Conservation (phyloP, 2,113 vertebrate species). For the Malurus alboscapulatus region DNA sequence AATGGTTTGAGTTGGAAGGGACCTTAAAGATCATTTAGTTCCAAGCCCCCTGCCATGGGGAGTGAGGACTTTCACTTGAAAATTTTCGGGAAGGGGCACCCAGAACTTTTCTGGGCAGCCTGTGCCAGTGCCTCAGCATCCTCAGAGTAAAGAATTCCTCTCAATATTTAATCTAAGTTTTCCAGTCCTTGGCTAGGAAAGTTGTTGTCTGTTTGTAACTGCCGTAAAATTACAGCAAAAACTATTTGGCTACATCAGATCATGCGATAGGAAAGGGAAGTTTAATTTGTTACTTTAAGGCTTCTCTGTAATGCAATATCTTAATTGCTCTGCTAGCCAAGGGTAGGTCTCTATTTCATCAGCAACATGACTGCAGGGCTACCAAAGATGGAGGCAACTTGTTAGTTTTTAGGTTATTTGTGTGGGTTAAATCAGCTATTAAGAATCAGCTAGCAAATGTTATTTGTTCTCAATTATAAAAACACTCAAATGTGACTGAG, state of each 20-base stretch:
- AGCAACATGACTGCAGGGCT: accelerated
- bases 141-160: not conserved
- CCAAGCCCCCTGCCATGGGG: not conserved
- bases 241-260: not conserved
- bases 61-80: not conserved
- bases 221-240: not conserved
- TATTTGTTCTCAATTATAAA: not conserved
- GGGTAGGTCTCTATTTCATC: not conserved
- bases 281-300: not conserved
- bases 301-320: not conserved
- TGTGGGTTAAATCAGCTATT: not conserved
- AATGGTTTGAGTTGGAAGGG: not conserved
- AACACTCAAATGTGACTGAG: not conserved
- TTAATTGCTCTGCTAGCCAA: not conserved
- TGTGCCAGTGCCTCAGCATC: not conserved
- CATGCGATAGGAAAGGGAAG: not conserved
- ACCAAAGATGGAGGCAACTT: not conserved
- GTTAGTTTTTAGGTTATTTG: not conserved
- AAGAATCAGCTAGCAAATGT: not conserved
- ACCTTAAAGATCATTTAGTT: not conserved
- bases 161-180: not conserved
- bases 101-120: not conserved
- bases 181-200: not conserved
- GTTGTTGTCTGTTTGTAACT: not conserved
- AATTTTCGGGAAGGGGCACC: not conserved